Base-by-base conservation (phyloP, 35 echinoderm and acorn worm species). In the Amphiura filiformis region DNA sequence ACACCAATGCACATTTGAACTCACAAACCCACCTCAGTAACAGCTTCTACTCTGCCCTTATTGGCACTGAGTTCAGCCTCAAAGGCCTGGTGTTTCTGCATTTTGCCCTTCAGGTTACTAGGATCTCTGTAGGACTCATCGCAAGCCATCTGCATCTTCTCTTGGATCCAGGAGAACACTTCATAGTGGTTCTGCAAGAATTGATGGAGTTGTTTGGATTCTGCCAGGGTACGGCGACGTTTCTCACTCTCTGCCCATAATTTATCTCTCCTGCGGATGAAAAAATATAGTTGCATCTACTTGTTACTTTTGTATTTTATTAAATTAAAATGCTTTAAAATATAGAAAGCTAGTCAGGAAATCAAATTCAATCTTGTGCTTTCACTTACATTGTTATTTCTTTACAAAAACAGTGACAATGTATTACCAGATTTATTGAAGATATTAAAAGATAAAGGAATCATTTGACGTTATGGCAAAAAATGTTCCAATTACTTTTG, bases 1-100 rank as follows among this genome's bases (percentile, higher is more conserved):
- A n/a, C n/a, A n/a, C n/a, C n/a, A n/a, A n/a, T n/a, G n/a, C 15
- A 23, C 76, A 41, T n/a, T n/a, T n/a, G n/a, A n/a, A n/a, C n/a
- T n/a, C n/a, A n/a, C n/a, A n/a, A n/a, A n/a, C n/a, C 13, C 56
- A 90, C 88, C 88, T 90, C 32, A 33, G 82, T 83, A 12, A 83
- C 35, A 13, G 88, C 81, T 83, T 90, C 88, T 12, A 90, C 70
- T 42, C 94, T 96, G 38, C 80, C 82, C 49, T 88, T 81, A 77
- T 92, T 96, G 34, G 94, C 87, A 61, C 84, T 81, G 4, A 96
- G 56, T 80, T 97, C 95, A 7, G 92, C 81, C 78, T 97, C 88
- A 83, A 93, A 92, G 11, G 88, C 89, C 56, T 93, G 91, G 47
- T 97, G 95, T 47, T 97, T 97, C 83, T 93, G 89, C 28, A 97